Conservation (phyloP, 2,888 invertebrate genomes). For the Crocallis elinguaria region DNA sequence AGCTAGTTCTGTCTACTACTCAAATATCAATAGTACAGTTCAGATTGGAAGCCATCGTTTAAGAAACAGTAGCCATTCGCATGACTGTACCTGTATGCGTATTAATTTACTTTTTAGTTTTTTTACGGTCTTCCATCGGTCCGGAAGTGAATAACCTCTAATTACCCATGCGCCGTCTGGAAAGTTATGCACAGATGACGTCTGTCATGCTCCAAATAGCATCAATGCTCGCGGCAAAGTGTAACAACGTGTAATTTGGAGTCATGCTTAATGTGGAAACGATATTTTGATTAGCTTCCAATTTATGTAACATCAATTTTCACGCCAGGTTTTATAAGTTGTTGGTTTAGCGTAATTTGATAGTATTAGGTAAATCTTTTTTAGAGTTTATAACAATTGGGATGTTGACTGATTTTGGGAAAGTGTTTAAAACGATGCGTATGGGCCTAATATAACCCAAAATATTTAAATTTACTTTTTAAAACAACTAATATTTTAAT, state of each 20-base stretch:
- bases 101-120: neutral
- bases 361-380: no score
- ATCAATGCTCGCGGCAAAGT: slow-evolving; percentile 8
- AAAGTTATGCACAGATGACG: slow-evolving; percentile 24
- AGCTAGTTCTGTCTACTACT: no score
- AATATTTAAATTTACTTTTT: no score
- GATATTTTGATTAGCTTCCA: slow-evolving; percentile 8
- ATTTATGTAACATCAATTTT: slow-evolving; percentile 14
- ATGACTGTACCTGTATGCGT: neutral
- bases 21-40: no score
- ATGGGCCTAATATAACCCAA: no score
- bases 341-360: neutral
- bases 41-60: no score
- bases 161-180: slow-evolving; percentile 8
- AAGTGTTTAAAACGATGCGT: no score
- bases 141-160: slow-evolving; percentile 24
- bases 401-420: no score
- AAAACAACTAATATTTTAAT: no score
- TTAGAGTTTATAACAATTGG: no score
- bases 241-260: slow-evolving; percentile 18
- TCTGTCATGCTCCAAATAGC: slow-evolving; percentile 20
- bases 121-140: neutral
- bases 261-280: slow-evolving; percentile 19
- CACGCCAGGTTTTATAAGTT: neutral
- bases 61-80: slow-evolving; percentile 3